Base-by-base conservation (phyloP, 2,113 vertebrate species). In the Garra rufa region DNA sequence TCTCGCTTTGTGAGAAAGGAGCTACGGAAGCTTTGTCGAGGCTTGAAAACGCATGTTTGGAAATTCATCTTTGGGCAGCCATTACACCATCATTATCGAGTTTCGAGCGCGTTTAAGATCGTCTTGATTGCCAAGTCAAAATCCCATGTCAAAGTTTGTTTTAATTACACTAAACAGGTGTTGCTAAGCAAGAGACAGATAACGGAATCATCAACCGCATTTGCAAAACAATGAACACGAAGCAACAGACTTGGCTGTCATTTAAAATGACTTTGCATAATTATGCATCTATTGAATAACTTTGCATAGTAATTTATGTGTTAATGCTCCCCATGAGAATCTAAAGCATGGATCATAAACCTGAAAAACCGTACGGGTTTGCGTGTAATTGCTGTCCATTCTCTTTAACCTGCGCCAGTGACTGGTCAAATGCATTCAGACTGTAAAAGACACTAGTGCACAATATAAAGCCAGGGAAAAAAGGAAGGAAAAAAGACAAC, bases 191-290 rank as follows among this genome's bases (percentile, higher is more conserved):
- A 69, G 86, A 88, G 89, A 89, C 88, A 91, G 91, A 94, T 92
- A 93, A 92, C 87, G 81, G 87, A 93, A 90, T 90, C 93, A 91
- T 92, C 90, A 94, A 85, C 88, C 43, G 43, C 90, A 93, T 94
- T 93, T 93, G 92, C 93, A 93, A 93, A 93, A 94, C 93, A 94
- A 93, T 92, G 89, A 91, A 89, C 76, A 90, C 89, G 91, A 93
- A 91, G 91, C 87, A 83, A 87, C 89, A 91, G 88, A 93, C 92
- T 92, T 92, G 90, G 88, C 91, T 86, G 75, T 90, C 92, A 89
- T 92, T 94, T 92, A 84, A 91, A 91, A 61, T 88, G 87, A 90
- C 91, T 92, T 89, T 91, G 92, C 94, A 94, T 95, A 94, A 93
- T 93, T 93, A 92, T 84, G 88, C 88, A 90, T 85, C 90, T 55